A percentile compares a stretch with the other conserved stretches of the same genome.
phyloP scores from a whole-genome alignment of 2,888 invertebrate genomes.

The Altica lythri region DNA sequence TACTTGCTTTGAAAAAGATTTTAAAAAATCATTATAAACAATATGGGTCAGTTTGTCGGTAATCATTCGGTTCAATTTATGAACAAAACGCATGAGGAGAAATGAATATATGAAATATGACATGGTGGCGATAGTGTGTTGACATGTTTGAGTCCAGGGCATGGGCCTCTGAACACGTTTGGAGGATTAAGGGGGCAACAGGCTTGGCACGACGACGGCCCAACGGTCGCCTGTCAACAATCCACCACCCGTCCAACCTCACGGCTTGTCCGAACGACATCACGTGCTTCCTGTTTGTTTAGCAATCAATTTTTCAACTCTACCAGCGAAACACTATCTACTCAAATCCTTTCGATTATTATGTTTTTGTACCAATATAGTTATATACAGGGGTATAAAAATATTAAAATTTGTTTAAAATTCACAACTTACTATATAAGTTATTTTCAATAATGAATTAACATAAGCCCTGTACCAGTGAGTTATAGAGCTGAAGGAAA shows the following conservation, averaged over 20 bases:
- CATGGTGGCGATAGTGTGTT: slow-evolving; percentile 50
- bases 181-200: slow-evolving; percentile 50
- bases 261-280: not conserved
- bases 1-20: no score
- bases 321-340: not conserved
- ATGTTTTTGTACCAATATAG: not conserved
- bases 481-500: no score
- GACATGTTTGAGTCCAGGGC: slow-evolving; percentile 53
- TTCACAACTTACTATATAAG: no score
- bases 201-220: slow-evolving; percentile 40
- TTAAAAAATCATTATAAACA: no score
- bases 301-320: slow-evolving; percentile 9
- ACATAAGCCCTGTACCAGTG: no score
- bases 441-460: no score
- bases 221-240: slow-evolving; percentile 46
- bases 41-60: not conserved
- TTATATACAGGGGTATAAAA: no score
- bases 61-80: not conserved
- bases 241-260: slow-evolving; percentile 25
- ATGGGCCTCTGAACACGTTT: slow-evolving; percentile 53
- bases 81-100: not conserved
- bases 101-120: slow-evolving; percentile 39
- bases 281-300: slow-evolving; percentile 11
- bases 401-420: no score
- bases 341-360: not conserved